A percentile compares a stretch with the other conserved stretches of the same genome.
phyloP scores from a whole-genome alignment of 2,888 invertebrate genomes.

The Agrilus biguttatus region DNA sequence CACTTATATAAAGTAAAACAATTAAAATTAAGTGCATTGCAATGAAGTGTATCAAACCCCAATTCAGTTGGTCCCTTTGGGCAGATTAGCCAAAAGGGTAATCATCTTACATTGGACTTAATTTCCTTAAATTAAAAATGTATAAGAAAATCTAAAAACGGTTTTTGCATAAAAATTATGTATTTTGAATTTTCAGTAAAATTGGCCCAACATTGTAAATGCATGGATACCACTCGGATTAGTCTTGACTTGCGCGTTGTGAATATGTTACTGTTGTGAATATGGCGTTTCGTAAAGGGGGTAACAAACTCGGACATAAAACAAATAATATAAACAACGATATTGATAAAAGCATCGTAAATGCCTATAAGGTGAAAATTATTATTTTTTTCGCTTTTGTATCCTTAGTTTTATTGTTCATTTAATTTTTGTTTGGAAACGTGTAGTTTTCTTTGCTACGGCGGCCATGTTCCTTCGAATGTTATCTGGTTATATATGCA shows the following conservation, averaged over 20 bases:
- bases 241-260: not conserved
- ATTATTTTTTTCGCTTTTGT: slow-evolving; percentile 25
- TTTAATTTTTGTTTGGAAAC: slow-evolving; percentile 25
- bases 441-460: slow-evolving; percentile 28
- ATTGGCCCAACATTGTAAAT: too few species aligned
- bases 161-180: too few species aligned
- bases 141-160: too few species aligned
- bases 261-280: slow-evolving; percentile 22
- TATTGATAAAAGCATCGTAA: slow-evolving; percentile 26
- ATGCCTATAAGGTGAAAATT: slow-evolving; percentile 30
- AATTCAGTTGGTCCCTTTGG: too few species aligned
- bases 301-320: slow-evolving; percentile 28
- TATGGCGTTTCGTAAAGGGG: slow-evolving; percentile 31
- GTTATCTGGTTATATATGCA: slow-evolving; percentile 21
- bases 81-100: too few species aligned
- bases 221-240: too few species aligned
- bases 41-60: too few species aligned
- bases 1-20: too few species aligned
- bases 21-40: too few species aligned
- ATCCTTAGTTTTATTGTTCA: slow-evolving; percentile 25
- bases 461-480: slow-evolving; percentile 27
- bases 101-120: too few species aligned
- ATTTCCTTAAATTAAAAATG: too few species aligned
- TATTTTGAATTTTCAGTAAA: too few species aligned
- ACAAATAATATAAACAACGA: slow-evolving; percentile 24